phyloP scores from a whole-genome alignment of 2,113 vertebrate species.

The Coptodon rendalli region DNA sequence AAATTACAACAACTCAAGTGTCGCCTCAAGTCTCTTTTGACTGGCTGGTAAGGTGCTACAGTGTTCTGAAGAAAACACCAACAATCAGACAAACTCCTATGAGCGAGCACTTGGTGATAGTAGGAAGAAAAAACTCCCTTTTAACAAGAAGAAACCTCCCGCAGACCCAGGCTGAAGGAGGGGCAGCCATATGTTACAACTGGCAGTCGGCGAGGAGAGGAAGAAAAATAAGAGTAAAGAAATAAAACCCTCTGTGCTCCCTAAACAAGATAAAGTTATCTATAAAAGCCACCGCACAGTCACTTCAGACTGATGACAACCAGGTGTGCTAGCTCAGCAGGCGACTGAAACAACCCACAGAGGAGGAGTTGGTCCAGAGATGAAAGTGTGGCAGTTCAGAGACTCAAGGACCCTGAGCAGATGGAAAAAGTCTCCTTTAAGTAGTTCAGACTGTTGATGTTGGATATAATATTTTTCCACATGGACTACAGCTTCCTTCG shows the following conservation, averaged over 20 bases:
- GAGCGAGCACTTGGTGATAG: accelerated
- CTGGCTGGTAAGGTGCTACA: accelerated
- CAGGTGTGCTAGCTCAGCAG: neutral
- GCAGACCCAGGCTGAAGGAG: neutral
- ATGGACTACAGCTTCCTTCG: neutral
- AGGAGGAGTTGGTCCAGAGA: neutral
- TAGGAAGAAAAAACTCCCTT: neutral
- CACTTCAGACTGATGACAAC: neutral
- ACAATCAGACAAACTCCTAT: neutral
- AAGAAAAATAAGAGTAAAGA: neutral
- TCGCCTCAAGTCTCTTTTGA: neutral
- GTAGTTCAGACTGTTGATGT: neutral
- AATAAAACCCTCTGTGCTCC: neutral
- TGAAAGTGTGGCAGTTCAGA: neutral
- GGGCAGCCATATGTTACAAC: neutral
- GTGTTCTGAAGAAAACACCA: neutral
- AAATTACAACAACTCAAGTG: neutral
- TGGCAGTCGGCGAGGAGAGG: neutral
- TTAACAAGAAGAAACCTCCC: neutral
- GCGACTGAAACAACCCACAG: neutral
- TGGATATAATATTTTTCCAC: neutral
- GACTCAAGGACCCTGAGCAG: neutral
- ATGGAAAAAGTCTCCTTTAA: neutral
- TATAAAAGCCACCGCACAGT: neutral
- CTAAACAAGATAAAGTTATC: neutral